Percentiles rank a stretch among this genome's conserved stretches.
These are phyloP conservation scores for Drosophila borborema DNA, from an alignment of 2,888 invertebrate genomes.

Conservation along the genomic window DNA sequence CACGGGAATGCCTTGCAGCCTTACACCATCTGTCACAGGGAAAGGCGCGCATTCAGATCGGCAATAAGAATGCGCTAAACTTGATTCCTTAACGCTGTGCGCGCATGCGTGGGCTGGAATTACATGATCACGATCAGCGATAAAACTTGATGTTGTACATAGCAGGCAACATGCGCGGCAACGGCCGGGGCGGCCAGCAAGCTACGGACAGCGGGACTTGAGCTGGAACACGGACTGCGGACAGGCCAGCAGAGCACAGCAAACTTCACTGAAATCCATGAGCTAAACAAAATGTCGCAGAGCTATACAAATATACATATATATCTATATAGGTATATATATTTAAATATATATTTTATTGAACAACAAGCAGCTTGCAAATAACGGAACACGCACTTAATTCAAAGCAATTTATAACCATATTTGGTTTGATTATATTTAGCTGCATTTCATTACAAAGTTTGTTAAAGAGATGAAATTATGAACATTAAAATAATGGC, in stretches of 20 bases:
- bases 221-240: slow-evolving; percentile 3
- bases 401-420: background rate
- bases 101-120: slow-evolving; percentile 85
- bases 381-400: slow-evolving; percentile 46
- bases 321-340: background rate
- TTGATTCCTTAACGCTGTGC: slow-evolving; percentile 77
- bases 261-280: slow-evolving; percentile 10
- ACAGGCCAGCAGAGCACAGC: slow-evolving; percentile 16
- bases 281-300: slow-evolving; percentile 71
- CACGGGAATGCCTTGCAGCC: slow-evolving; percentile 77
- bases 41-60: slow-evolving; percentile 65
- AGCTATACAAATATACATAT: slow-evolving; percentile 40
- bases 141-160: slow-evolving; percentile 83
- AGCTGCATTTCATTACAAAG: background rate
- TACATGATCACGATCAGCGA: slow-evolving; percentile 85
- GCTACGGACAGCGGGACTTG: slow-evolving; percentile 19
- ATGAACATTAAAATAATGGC: background rate
- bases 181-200: background rate
- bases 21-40: slow-evolving; percentile 79
- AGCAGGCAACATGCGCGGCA: slow-evolving; percentile 55
- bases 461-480: background rate
- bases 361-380: slow-evolving; percentile 3
- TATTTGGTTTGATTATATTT: background rate
- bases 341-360: background rate
- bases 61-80: slow-evolving; percentile 80